phyloP scores from a whole-genome alignment of 2,797 vertebrate species.

The Macroramphosus scolopax region DNA sequence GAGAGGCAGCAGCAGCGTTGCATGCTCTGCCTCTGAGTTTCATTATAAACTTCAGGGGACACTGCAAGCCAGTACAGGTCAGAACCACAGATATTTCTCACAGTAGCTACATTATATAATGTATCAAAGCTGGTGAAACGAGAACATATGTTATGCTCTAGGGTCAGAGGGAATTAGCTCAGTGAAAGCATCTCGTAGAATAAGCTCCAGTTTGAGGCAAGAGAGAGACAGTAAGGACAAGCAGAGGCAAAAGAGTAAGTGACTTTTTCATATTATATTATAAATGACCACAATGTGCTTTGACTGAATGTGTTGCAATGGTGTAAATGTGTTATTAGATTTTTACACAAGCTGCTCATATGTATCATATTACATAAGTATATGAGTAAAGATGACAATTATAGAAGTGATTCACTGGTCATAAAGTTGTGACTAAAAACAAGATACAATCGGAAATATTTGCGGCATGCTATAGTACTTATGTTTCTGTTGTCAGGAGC shows the following conservation, averaged over 20 bases:
- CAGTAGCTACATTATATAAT: too few species aligned
- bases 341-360: too few species aligned
- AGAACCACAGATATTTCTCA: not conserved
- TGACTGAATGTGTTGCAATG: too few species aligned
- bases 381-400: too few species aligned
- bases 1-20: conserved; percentile 31
- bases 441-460: too few species aligned
- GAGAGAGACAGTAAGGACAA: conserved; percentile 5
- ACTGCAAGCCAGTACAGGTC: conserved; percentile 44
- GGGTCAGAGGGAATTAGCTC: conserved; percentile 7
- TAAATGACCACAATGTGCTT: too few species aligned
- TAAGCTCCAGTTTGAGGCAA: conserved; percentile 24
- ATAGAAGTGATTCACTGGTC: too few species aligned
- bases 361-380: too few species aligned
- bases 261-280: too few species aligned
- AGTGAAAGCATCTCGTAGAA: conserved; percentile 4
- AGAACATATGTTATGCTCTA: not conserved
- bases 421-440: too few species aligned
- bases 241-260: conserved; percentile 49
- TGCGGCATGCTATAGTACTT: conserved; percentile 1
- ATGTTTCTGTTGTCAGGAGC: conserved; percentile 26
- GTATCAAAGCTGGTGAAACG: not conserved
- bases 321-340: too few species aligned
- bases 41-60: conserved; percentile 12
- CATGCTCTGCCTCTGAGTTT: conserved; percentile 21